phyloP scores from a whole-genome alignment of 2,797 vertebrate species.

The Varecia variegata region DNA sequence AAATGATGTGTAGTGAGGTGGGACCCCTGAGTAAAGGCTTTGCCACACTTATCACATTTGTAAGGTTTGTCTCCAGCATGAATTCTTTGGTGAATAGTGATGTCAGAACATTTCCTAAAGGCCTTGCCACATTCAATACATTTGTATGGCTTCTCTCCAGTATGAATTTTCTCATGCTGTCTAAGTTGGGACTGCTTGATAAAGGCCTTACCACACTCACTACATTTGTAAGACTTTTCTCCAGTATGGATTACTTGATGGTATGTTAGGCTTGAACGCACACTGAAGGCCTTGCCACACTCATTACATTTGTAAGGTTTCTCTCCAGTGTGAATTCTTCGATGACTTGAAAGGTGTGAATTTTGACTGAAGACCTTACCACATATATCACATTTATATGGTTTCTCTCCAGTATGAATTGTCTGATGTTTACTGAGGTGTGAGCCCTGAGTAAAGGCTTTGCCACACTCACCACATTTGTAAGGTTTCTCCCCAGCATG shows the following conservation, averaged over 20 bases:
- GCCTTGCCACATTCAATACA: conserved; percentile 1
- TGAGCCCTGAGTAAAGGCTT: not conserved
- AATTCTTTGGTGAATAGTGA: not conserved
- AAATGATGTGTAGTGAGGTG: not conserved
- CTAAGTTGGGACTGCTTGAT: not conserved
- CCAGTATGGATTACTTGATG: not conserved
- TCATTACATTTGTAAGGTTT: conserved; percentile 17
- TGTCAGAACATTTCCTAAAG: not conserved
- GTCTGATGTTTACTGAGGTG: not conserved
- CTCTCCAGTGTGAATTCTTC: not conserved
- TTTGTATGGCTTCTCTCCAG: conserved; percentile 32
- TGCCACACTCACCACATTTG: not conserved
- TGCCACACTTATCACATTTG: not conserved
- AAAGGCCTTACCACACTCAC: not conserved
- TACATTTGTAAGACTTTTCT: not conserved
- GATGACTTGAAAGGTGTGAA: not conserved
- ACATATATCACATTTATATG: conserved; percentile 5
- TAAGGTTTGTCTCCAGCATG: not conserved
- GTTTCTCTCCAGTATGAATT: not conserved
- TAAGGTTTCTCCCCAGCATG: not conserved
- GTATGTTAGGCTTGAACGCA: not conserved
- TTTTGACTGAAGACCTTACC: not conserved
- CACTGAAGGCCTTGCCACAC: not conserved
- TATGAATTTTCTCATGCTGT: conserved; percentile 15
- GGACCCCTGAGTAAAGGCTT: not conserved